Conservation (phyloP, 2,888 invertebrate species). For the Drosophila subsilvestris region DNA sequence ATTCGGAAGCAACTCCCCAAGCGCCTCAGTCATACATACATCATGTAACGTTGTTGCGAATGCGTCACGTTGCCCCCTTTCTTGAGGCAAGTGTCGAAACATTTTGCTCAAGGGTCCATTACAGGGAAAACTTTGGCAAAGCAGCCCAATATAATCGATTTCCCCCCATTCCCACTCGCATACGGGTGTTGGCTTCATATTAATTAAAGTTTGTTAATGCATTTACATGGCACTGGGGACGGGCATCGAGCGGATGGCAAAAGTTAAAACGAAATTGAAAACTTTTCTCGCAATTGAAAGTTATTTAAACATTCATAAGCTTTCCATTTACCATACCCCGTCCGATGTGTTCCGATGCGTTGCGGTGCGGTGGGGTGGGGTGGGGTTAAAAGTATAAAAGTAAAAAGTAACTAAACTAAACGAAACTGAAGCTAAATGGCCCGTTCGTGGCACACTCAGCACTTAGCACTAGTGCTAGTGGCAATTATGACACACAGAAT, state of each 20-base stretch:
- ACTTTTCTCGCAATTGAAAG: slow-evolving; percentile 55
- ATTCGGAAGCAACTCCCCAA: not conserved
- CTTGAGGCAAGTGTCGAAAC: slow-evolving; percentile 12
- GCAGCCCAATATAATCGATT: slow-evolving; percentile 34
- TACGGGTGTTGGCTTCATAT: slow-evolving; percentile 13
- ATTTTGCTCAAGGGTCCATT: slow-evolving; percentile 41
- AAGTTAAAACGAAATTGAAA: slow-evolving; percentile 45
- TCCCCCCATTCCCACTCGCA: not conserved
- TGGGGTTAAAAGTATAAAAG: slow-evolving; percentile 31
- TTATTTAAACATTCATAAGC: slow-evolving; percentile 68
- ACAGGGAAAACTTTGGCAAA: slow-evolving; percentile 27
- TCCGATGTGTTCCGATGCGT: not conserved
- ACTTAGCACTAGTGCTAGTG: slow-evolving; percentile 16
- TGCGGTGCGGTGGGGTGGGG: not conserved
- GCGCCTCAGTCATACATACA: not conserved
- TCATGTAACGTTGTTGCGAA: slow-evolving; percentile 2
- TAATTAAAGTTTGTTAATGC: slow-evolving; percentile 46
- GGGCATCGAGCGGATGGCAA: not conserved
- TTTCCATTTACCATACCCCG: slow-evolving; percentile 32
- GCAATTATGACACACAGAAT: slow-evolving; percentile 29
- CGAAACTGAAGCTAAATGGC: slow-evolving; percentile 30
- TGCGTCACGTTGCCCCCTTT: slow-evolving; percentile 1
- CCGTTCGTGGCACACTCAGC: slow-evolving; percentile 27
- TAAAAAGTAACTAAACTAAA: slow-evolving; percentile 38
- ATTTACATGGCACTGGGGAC: slow-evolving; percentile 18